Conservation (phyloP, 1,140 invertebrate genomes). For the Caerostris darwini region DNA sequence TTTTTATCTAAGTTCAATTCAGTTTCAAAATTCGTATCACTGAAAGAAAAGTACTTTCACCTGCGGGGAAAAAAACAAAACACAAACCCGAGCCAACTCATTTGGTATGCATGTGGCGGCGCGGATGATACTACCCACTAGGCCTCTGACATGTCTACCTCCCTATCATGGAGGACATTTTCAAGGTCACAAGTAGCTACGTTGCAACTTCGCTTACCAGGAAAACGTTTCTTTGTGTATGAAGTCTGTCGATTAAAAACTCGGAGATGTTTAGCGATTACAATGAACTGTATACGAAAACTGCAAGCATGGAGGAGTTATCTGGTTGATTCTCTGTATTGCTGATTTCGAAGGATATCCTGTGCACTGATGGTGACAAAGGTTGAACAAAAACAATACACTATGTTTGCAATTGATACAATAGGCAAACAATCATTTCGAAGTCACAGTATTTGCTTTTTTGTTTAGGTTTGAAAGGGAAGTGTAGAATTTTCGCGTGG, state of each 20-base stretch:
- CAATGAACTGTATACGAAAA: constrained; percentile 32
- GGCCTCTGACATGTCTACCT: constrained; percentile 23
- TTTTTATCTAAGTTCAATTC: constrained; percentile 34
- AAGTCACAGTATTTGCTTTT: background rate
- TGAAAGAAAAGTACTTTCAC: constrained; percentile 53
- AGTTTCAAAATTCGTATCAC: constrained; percentile 34
- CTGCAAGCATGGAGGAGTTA: background rate
- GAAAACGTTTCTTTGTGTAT: constrained; percentile 25
- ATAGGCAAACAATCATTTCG: background rate
- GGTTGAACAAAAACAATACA: background rate
- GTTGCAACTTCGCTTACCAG: constrained; percentile 12
- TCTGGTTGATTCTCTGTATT: background rate
- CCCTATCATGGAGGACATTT: background rate
- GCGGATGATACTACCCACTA: constrained; percentile 47
- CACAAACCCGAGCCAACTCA: background rate
- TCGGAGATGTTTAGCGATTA: background rate
- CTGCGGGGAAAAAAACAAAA: constrained; percentile 29
- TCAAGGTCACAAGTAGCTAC: constrained; percentile 45
- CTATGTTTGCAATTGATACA: background rate
- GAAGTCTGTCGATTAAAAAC: constrained; percentile 44
- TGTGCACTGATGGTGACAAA: background rate
- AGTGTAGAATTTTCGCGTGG: background rate
- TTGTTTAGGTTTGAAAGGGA: background rate
- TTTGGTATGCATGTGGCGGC: constrained; percentile 42
- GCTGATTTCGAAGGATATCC: constrained; percentile 20